Base-by-base conservation (phyloP, 2,797 vertebrate species). In the Epinephelus awoara region DNA sequence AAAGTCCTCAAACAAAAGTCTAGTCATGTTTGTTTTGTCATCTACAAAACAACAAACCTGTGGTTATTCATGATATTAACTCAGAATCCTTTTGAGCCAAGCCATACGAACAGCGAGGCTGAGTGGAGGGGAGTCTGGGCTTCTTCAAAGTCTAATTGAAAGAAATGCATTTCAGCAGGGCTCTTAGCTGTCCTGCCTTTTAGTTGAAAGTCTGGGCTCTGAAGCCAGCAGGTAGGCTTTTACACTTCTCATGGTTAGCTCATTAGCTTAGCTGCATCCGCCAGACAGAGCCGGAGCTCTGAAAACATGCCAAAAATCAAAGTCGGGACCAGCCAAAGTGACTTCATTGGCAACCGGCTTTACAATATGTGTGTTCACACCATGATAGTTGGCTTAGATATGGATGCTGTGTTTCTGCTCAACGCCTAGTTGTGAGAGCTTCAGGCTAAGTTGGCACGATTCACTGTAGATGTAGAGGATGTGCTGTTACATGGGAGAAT, bases 211-310 rank as follows among this genome's bases (percentile, higher is more conserved):
- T 71, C 71, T 83, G 76, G 72, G 83, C 90, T 90, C 79, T 87
- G 83, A 67, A 85, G 80, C 79, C 91, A 94, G 90, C 91, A 91
- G 93, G 93, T 93, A 93, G 88, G 90, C 91, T 90, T 90, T 92
- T 82, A 87, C 90, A 90, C 91, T 86, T 90, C 83, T 89, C 73
- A 64, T 84, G 87, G 87, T 91, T 91, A 89, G 86, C 86, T 93
- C 93, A 92, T 95, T 94, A 95, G 84, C 85, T 87, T 91, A 92
- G 85, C 89, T 88, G 83, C 77, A 74, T 76, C 70, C 50, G 87
- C 82, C 89, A 83, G 74, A 79, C 72, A 44, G 77, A 82, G 89
- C 84, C 58, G 27, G 79, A 71, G 78, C 76, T 80, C 82, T 84
- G 87, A 88, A 71, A 84, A 69, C 85, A 82, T 72, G 93, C 94